Evolutionary conservation across 1,140 invertebrate species (phyloP).

Genomic region (Cyphomyrmex costatus): DNA sequence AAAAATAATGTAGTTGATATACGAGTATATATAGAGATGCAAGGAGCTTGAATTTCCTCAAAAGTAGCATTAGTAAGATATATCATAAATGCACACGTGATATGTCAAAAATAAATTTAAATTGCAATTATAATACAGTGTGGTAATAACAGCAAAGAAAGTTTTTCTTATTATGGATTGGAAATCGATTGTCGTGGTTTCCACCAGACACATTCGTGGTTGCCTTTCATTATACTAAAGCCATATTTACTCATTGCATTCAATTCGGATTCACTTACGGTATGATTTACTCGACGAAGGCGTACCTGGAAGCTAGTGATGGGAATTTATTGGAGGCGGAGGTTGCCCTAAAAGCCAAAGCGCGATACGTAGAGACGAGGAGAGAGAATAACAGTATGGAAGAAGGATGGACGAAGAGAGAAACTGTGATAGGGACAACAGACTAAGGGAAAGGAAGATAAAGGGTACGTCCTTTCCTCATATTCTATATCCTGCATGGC

Average conservation of each 20-base stretch:
- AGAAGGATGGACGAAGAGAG: constrained; percentile 36
- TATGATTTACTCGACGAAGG: constrained; percentile 84
- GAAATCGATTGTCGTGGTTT: constrained; percentile 13
- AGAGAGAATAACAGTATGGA: constrained; percentile 27
- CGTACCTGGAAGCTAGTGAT: constrained; percentile 81
- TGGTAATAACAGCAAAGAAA: background rate
- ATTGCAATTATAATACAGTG: background rate
- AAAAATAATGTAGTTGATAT: constrained; percentile 9
- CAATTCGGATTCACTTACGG: constrained; percentile 86
- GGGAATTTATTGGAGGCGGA: constrained; percentile 84
- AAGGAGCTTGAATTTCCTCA: background rate
- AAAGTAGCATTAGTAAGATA: background rate
- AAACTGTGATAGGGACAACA: constrained; percentile 60
- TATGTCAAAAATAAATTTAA: background rate
- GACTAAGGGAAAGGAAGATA: constrained; percentile 65
- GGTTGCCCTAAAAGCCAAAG: constrained; percentile 77
- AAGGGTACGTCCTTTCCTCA: constrained; percentile 71
- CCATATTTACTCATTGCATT: constrained; percentile 87
- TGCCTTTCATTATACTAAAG: constrained; percentile 81
- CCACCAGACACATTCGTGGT: constrained; percentile 14
- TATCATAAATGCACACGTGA: background rate
- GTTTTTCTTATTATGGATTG: background rate
- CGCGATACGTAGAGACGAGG: constrained; percentile 9
- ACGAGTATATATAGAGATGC: background rate
- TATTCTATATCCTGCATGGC: constrained; percentile 72